Evolutionary conservation across 2,888 invertebrate genomes (phyloP), one percentile per base, ranked within the genome.

Genomic region (Agrochola lota): DNA sequence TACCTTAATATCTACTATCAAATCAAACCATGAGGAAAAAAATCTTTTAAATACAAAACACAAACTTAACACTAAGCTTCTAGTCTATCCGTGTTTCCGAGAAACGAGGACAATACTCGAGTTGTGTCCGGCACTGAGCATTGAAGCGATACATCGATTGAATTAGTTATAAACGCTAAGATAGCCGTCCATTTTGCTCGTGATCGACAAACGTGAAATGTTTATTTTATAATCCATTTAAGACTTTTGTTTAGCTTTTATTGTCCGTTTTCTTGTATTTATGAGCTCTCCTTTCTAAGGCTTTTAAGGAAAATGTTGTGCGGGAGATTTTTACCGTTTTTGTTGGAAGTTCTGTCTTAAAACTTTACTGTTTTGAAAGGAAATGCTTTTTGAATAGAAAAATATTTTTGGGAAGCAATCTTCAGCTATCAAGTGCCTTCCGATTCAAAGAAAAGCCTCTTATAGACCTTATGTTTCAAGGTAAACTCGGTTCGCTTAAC

Each of bases 141-240:
- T 72, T 71, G 74, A 80, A 74, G 66, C 71, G 79, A 80, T 79
- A 81, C 85, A 52, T 55, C 35, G 52, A 68, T 68, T 68, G 52
- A 30, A 35, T 52, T 35, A 69, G 52, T 86, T 85, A 88, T 85
- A 81, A 81, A 66, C 71, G 64, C 69, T 81, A 79, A 80, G 83
- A 84, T 84, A 59, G 49, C 30, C 63, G 15, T 69, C 68, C 26
- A 72, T 67, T 75, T 81, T 80, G 26, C 40, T 81, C 84, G 81
- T 84, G 86, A 84, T 84, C 77, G 71, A 78, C 46, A 78, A 84
- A 78, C 88, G 85, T 89, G 84, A 40, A 80, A 71, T 82, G 86
- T 87, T 78, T 86, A 83, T 78, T 85, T 86, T 79, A 77, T 80
- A 83, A 86, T 83, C 74, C 82, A 82, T 85, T 82, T 80, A 71